Base-by-base conservation (phyloP, 1,140 invertebrate species). In the Heliconius nattereri region DNA sequence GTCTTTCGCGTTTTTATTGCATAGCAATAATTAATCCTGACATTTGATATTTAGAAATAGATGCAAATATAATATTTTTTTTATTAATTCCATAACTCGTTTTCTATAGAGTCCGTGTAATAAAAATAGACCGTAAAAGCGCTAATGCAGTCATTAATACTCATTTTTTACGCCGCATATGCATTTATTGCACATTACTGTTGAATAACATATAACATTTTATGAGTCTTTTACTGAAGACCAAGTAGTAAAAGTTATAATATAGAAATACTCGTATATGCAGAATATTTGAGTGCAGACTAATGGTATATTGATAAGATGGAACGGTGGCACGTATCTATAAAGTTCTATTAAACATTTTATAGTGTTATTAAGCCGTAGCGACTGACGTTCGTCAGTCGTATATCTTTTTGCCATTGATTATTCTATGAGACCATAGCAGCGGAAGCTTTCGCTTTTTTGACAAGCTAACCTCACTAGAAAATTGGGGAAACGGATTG, bases 161-260 rank as follows among this genome's bases (percentile, higher is more conserved):
- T 66, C 60, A 66, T 66, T 66, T 29, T 66, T 66, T 66, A 66
- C 60, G 60, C 60, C 60, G 29, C 9, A 29, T 66, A 66, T 66
- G 57, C 57, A 66, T 0, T 66, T 66, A 66, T 66, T 66, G 60
- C 60, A 66, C 26, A 66, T 66, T 66, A 66, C 57, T 29, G n/a
- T 66, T 66, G 57, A 66, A 66, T 26, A 60, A 60, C 57, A 66
- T 66, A 60, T 66, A 66, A 66, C 13, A 66, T 66, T 66, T 66
- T 66, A 66, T 29, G 60, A 66, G 11, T 13, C 60, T 66, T 66
- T 66, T 66, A 66, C 29, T 66, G 60, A 66, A 66, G 9, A 66
- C 26, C 60, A 66, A 66, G 60, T 66, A 66, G 23, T 66, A 66
- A 66, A 66, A 26, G 26, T 66, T 66, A 29, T 66, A 29, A 29